Percentiles rank a stretch among this genome's conserved stretches.
Evolutionary conservation across 2,797 vertebrate genomes (phyloP).

Genomic region (Enteromius anoplus): DNA sequence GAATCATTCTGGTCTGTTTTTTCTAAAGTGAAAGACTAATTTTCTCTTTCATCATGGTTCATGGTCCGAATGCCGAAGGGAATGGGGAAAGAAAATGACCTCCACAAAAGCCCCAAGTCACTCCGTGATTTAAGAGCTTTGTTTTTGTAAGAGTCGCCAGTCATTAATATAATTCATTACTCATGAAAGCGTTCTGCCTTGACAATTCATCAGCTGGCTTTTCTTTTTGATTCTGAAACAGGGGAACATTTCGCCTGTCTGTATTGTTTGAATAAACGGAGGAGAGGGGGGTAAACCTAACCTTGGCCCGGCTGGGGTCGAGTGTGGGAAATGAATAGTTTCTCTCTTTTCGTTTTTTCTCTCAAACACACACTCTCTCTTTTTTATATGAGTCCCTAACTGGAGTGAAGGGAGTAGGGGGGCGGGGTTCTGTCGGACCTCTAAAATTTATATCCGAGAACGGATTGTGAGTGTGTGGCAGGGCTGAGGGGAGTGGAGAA

Average conservation of each 20-base stretch:
- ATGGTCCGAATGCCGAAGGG: slow-evolving; percentile 63
- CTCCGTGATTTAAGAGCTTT: slow-evolving; percentile 79
- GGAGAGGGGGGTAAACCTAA: slow-evolving; percentile 71
- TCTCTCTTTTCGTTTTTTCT: slow-evolving; percentile 44
- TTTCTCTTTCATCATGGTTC: slow-evolving; percentile 61
- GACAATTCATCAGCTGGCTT: slow-evolving; percentile 80
- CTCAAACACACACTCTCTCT: slow-evolving; percentile 21
- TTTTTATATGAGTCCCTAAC: slow-evolving; percentile 81
- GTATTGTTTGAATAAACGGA: slow-evolving; percentile 81
- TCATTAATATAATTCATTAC: slow-evolving; percentile 84
- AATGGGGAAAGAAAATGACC: slow-evolving; percentile 59
- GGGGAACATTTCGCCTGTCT: slow-evolving; percentile 73
- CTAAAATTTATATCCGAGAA: slow-evolving; percentile 62
- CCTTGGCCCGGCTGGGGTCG: slow-evolving; percentile 77
- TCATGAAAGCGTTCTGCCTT: slow-evolving; percentile 74
- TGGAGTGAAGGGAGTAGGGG: slow-evolving; percentile 74
- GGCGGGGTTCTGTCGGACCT: slow-evolving; percentile 63
- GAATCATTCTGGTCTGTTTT: slow-evolving; percentile 3
- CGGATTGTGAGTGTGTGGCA: slow-evolving; percentile 62
- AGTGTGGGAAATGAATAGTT: slow-evolving; percentile 77
- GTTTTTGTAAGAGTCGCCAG: slow-evolving; percentile 74
- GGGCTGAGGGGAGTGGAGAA: slow-evolving; percentile 29
- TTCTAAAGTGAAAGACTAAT: slow-evolving; percentile 43
- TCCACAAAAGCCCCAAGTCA: slow-evolving; percentile 67
- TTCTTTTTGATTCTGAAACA: slow-evolving; percentile 70